Percentiles rank a stretch among this genome's conserved stretches.
These are phyloP conservation scores for Panthera uncia DNA, from an alignment of 2,113 vertebrate species.

Conservation along the genomic window DNA sequence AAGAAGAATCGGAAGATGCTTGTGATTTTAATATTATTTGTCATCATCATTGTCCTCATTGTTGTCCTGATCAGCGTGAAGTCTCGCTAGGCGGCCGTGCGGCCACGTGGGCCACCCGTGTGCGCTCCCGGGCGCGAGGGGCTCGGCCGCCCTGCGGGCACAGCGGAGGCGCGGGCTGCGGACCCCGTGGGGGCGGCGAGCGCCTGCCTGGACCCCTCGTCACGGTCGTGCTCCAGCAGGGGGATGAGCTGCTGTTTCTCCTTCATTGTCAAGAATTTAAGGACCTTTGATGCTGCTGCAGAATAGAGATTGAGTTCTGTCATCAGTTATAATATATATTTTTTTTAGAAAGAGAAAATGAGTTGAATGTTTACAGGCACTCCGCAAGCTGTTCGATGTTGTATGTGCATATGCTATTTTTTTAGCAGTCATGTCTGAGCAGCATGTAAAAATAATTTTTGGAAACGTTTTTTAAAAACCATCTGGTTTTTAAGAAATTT, in stretches of 20 bases:
- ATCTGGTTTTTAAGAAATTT: slow-evolving; percentile 69
- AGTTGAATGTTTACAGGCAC: slow-evolving; percentile 51
- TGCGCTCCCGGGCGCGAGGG: slow-evolving; percentile 33
- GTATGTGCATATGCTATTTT: not conserved
- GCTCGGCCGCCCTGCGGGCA: not conserved
- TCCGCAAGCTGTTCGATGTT: slow-evolving; percentile 13
- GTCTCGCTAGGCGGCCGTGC: slow-evolving; percentile 85
- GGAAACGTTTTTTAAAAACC: slow-evolving; percentile 68
- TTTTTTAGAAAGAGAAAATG: slow-evolving; percentile 33
- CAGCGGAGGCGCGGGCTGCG: slow-evolving; percentile 68
- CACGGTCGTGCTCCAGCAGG: not conserved
- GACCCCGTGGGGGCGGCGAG: slow-evolving; percentile 66
- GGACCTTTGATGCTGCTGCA: slow-evolving; percentile 53
- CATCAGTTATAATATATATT: not conserved
- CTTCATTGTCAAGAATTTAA: not conserved
- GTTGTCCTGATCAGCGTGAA: slow-evolving; percentile 96
- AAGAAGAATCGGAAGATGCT: slow-evolving; percentile 99
- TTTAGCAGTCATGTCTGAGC: slow-evolving; percentile 52
- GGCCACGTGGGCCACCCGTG: not conserved
- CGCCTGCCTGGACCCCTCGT: slow-evolving; percentile 46
- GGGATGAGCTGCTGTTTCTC: slow-evolving; percentile 44
- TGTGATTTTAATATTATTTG: slow-evolving; percentile 95
- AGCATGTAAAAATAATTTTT: slow-evolving; percentile 63
- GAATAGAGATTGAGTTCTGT: not conserved
- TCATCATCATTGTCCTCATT: slow-evolving; percentile 94